phyloP scores from a whole-genome alignment of 1,140 invertebrate species.

The Listronotus oregonensis region DNA sequence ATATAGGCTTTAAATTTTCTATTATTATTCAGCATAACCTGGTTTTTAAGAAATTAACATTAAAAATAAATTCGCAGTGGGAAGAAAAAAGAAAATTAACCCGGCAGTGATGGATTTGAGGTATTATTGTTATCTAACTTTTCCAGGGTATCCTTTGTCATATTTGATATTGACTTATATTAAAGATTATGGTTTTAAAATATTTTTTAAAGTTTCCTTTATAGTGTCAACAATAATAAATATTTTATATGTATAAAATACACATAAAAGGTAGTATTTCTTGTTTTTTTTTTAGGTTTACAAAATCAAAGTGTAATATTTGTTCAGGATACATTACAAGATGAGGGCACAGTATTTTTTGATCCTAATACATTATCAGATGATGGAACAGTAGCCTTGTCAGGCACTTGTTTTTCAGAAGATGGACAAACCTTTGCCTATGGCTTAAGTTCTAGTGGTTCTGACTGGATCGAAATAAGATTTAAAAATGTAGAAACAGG shows the following conservation, averaged over 20 bases:
- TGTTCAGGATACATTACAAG: constrained; percentile 81
- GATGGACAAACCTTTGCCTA: constrained; percentile 91
- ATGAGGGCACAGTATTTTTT: constrained; percentile 86
- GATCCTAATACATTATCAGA: constrained; percentile 92
- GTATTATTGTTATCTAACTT: too few relatives aligned
- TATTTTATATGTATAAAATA: not conserved
- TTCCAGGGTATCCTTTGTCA: too few relatives aligned
- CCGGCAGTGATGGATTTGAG: too few relatives aligned
- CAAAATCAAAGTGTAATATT: constrained; percentile 82
- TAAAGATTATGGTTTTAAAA: too few relatives aligned
- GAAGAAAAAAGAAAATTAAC: too few relatives aligned
- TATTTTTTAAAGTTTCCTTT: not conserved
- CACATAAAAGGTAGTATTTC: not conserved
- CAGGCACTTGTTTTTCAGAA: constrained; percentile 82
- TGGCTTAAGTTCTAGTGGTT: constrained; percentile 88
- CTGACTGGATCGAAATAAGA: constrained; percentile 93
- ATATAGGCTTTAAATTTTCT: too few relatives aligned
- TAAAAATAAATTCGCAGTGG: too few relatives aligned
- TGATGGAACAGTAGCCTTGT: constrained; percentile 91
- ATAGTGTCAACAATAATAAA: constrained; percentile 7
- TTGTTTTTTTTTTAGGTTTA: constrained; percentile 44
- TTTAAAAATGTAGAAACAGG: constrained; percentile 79
- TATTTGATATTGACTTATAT: too few relatives aligned
- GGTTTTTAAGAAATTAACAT: too few relatives aligned
- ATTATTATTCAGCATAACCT: too few relatives aligned